A percentile compares a stretch with the other conserved stretches of the same genome.
Evolutionary conservation across 2,797 vertebrate genomes (phyloP).

Genomic region (Semotilus atromaculatus): DNA sequence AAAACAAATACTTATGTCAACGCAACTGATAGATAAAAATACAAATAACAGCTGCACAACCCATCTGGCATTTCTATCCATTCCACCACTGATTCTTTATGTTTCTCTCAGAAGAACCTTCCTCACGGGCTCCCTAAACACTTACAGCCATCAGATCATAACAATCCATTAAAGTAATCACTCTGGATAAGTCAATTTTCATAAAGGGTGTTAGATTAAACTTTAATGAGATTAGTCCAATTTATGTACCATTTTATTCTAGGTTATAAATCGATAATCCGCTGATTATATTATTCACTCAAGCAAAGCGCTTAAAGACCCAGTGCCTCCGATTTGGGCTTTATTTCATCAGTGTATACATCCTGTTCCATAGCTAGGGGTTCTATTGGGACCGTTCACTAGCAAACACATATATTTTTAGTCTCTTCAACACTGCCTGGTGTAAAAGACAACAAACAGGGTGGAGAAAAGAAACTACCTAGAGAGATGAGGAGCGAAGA

Average conservation of each 20-base stretch:
- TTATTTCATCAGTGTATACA: conserved; percentile 57
- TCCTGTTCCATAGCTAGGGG: conserved; percentile 70
- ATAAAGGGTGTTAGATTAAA: conserved; percentile 70
- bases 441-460: conserved; percentile 76
- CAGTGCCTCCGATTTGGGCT: conserved; percentile 50
- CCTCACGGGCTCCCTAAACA: conserved; percentile 39
- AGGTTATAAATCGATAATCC: conserved; percentile 80
- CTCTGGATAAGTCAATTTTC: conserved; percentile 75
- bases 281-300: conserved; percentile 74
- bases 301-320: conserved; percentile 50
- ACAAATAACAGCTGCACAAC: neutral
- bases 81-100: neutral
- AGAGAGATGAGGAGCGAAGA: conserved; percentile 56
- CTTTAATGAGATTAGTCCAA: conserved; percentile 78
- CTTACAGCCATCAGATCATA: conserved; percentile 69
- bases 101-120: conserved; percentile 29
- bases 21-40: neutral
- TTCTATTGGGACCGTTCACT: conserved; percentile 72
- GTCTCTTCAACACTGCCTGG: conserved; percentile 73
- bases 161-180: conserved; percentile 79
- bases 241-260: conserved; percentile 77
- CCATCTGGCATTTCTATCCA: neutral
- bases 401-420: conserved; percentile 82
- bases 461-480: conserved; percentile 62
- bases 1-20: neutral